These are phyloP conservation scores for Silvanus unidentatus DNA, from an alignment of 2,888 invertebrate genomes.

Conservation along the genomic window DNA sequence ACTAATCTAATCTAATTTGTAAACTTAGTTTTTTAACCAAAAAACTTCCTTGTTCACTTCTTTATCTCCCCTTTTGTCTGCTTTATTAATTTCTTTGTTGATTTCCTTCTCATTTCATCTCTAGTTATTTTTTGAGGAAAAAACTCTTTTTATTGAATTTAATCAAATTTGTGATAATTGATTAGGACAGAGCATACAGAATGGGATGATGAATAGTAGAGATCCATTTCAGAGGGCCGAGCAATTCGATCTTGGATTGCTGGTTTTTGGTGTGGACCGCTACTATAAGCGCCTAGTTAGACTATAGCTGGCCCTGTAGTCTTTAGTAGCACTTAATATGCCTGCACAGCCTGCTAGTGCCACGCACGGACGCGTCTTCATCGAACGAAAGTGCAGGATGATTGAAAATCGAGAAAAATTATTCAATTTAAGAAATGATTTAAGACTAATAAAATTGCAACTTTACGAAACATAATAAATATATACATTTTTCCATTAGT, in stretches of 20 bases:
- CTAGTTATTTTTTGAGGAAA: background rate
- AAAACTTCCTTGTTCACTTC: background rate
- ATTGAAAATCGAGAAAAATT: conserved; percentile 23
- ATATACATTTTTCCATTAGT: conserved; percentile 10
- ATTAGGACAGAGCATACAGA: conserved; percentile 40
- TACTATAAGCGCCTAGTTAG: conserved; percentile 34
- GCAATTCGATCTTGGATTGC: no score
- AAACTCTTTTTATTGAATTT: background rate
- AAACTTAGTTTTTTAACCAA: conserved; percentile 4
- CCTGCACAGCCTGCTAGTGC: conserved; percentile 48
- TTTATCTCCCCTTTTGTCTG: background rate
- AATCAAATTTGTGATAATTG: background rate
- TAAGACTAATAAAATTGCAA: background rate
- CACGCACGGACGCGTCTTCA: conserved; percentile 43
- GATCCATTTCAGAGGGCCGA: conserved; percentile 17
- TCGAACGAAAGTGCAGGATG: conserved; percentile 38
- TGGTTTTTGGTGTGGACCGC: conserved; percentile 30
- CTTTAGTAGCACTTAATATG: conserved; percentile 40
- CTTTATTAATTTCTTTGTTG: background rate
- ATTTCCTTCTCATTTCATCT: background rate
- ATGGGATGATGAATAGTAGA: conserved; percentile 31
- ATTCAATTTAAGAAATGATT: conserved; percentile 1
- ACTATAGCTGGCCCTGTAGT: conserved; percentile 38
- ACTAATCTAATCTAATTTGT: conserved; percentile 15
- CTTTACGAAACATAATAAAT: conserved; percentile 4